Evolutionary conservation across 1,140 invertebrate genomes (phyloP), one percentile per base, ranked within the genome.

Genomic region (Ditylenchus dipsaci): DNA sequence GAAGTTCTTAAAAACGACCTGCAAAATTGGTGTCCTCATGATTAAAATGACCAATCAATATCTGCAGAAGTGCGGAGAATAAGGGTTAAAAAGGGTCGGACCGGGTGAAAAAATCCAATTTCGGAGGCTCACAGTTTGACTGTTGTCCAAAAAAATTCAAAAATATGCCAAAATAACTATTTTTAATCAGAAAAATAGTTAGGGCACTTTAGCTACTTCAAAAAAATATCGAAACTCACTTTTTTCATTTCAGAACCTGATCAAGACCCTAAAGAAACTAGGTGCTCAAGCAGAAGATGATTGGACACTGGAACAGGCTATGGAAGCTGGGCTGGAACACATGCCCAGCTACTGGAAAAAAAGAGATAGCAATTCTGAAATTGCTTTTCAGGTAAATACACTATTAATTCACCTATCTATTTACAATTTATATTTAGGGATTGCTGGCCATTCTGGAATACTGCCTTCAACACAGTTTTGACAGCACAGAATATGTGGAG

Each of bases 391-490:
- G 74, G 71, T 73, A 23, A 38, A 8, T 19, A 5, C 3, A 38
- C 11, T 38, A 38, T 7, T 53, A 7, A 7, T 5, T 53, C 15
- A 15, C 49, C 15, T 53, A 53, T 3, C n/a, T 53, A 7, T 53
- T 21, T 7, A 53, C n/a, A 3, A 17, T 53, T 8, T 53, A 27
- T 71, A 56, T 73, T 42, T 63, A 75, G 59, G 75, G 75, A 17
- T 29, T 76, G 15, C 59, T 76, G 29, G 19, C 76, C 15, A 68
- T 69, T 45, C 38, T 76, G 53, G 75, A 76, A 56, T 73, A 76
- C 57, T 76, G 75, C 63, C 74, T 76, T 11, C 75, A 76, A 49
- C 76, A 76, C 27, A 70, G 59, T 26, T 76, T 78, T 42, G 74
- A 79, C 21, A 76, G 65, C 29, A 66, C 53, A 29, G 75, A 74